Percentiles rank a stretch among this genome's conserved stretches.
Conservation (phyloP, 2,888 invertebrate species). For the Cheilosia soror region DNA sequence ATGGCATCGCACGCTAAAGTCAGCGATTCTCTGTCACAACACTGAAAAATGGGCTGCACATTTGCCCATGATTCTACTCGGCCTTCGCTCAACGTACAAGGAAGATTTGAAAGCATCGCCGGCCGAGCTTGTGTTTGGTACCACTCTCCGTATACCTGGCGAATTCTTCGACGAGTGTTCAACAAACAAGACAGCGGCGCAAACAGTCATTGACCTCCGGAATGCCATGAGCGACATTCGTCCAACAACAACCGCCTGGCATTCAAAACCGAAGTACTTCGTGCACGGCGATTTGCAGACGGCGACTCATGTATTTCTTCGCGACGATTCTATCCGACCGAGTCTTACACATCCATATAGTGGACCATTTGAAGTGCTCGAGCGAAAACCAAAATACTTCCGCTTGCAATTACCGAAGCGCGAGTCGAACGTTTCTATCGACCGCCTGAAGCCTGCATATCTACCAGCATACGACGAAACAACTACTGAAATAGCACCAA, state of each 20-base stretch:
- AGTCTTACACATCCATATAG: no score
- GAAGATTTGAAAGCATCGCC: constrained; percentile 31
- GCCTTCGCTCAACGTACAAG: constrained; percentile 32
- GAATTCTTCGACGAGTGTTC: constrained; percentile 21
- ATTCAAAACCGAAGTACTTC: no score
- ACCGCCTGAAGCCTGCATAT: constrained; percentile 1
- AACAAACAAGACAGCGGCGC: no score
- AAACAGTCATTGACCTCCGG: no score
- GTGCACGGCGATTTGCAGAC: no score
- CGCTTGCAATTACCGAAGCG: not conserved
- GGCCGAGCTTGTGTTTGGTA: constrained; percentile 32
- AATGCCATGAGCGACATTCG: no score
- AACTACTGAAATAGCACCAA: not conserved
- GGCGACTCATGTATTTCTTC: no score
- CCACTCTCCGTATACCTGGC: constrained; percentile 17
- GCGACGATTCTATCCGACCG: no score
- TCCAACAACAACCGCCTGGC: no score
- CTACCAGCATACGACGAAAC: constrained; percentile 5
- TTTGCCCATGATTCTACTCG: constrained; percentile 25
- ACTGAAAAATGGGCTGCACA: constrained; percentile 12
- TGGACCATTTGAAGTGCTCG: no score
- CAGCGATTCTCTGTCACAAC: constrained; percentile 35
- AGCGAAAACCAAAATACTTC: no score
- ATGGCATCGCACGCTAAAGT: constrained; percentile 81
- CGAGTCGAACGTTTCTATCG: not conserved